Conservation (phyloP, 2,888 invertebrate species). For the Mythimna lalbum region DNA sequence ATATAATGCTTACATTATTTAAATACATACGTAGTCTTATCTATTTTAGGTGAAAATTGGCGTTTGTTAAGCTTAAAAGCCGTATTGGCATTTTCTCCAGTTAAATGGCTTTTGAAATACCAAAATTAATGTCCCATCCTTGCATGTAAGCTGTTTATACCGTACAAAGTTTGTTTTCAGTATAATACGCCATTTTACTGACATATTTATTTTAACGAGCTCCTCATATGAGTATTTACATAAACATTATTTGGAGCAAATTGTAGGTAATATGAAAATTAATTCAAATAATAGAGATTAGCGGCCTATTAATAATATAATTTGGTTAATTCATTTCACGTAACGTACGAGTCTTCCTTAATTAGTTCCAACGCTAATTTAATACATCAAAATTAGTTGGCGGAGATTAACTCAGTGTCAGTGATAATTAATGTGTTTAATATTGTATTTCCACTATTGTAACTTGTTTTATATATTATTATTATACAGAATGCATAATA, state of each 20-base stretch:
- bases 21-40: conserved; percentile 36
- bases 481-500: not conserved
- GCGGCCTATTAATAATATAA: conserved; percentile 22
- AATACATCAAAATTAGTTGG: conserved; percentile 25
- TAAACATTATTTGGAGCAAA: conserved; percentile 15
- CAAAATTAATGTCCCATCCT: conserved; percentile 57
- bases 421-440: conserved; percentile 3
- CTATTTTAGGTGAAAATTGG: conserved; percentile 49
- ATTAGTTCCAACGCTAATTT: conserved; percentile 31
- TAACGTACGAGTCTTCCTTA: conserved; percentile 26
- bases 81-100: conserved; percentile 54
- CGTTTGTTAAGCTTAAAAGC: conserved; percentile 48
- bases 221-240: conserved; percentile 24
- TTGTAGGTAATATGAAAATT: conserved; percentile 21
- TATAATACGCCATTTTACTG: conserved; percentile 48
- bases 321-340: conserved; percentile 29
- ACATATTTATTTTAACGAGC: conserved; percentile 47
- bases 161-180: conserved; percentile 42
- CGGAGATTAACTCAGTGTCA: conserved; percentile 19
- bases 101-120: conserved; percentile 57
- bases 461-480: not conserved
- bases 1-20: conserved; percentile 48
- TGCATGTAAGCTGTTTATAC: conserved; percentile 48
- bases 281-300: conserved; percentile 25
- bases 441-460: not conserved